Conservation (phyloP, 2,113 vertebrate species). For the Athene cunicularia region DNA sequence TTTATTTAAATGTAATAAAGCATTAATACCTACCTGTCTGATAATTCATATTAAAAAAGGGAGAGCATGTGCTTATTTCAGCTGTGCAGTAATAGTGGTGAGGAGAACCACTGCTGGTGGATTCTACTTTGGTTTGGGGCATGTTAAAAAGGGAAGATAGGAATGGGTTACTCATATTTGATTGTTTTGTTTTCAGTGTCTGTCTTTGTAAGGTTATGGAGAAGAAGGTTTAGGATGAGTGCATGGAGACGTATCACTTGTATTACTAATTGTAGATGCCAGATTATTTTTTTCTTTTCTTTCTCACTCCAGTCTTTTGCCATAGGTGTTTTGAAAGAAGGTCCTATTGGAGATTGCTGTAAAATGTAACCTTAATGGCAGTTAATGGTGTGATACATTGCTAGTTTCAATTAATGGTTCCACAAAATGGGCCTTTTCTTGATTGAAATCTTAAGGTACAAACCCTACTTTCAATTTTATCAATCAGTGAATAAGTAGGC, state of each 20-base stretch:
- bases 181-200: neutral
- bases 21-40: neutral
- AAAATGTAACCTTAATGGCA: neutral
- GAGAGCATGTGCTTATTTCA: neutral
- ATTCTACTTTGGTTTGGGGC: rapidly evolving
- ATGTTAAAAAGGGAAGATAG: neutral
- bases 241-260: neutral
- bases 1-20: neutral
- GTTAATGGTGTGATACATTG: neutral
- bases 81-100: neutral
- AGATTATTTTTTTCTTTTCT: neutral
- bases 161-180: neutral
- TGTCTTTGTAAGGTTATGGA: neutral
- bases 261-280: neutral
- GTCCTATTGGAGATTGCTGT: neutral
- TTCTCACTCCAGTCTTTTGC: neutral
- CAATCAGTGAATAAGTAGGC: neutral
- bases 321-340: neutral
- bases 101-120: neutral
- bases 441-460: neutral
- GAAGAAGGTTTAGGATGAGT: neutral
- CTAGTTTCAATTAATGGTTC: neutral
- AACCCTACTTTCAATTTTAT: neutral
- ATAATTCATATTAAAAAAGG: neutral
- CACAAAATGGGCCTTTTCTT: neutral